Conservation (phyloP, 2,888 invertebrate genomes). For the Megamerina dolium region DNA sequence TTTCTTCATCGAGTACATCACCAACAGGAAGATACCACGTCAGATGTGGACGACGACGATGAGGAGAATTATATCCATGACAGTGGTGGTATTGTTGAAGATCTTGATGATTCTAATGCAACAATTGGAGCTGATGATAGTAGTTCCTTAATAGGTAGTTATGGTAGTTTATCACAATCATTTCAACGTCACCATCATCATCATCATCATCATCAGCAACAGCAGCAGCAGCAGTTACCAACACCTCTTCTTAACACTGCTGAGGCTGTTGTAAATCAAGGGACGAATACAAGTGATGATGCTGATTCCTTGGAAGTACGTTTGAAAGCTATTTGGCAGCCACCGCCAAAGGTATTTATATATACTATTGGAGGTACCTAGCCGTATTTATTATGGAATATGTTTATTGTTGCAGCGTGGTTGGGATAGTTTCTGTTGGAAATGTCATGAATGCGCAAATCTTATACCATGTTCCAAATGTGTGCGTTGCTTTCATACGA, state of each 20-base stretch:
- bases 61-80: conserved; percentile 2
- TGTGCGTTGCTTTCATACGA: conserved; percentile 75
- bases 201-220: background rate
- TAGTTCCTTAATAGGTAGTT: background rate
- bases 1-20: conserved; percentile 54
- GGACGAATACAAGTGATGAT: conserved; percentile 10
- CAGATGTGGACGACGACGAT: conserved; percentile 13
- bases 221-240: conserved; percentile 5
- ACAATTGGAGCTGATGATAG: conserved; percentile 3
- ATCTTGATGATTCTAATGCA: too few species aligned
- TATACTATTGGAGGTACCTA: too few species aligned
- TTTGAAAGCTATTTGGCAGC: conserved; percentile 29
- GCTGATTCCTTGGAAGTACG: conserved; percentile 17
- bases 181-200: too few species aligned
- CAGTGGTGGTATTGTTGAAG: conserved; percentile 6
- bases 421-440: conserved; percentile 82
- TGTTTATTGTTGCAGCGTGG: conserved; percentile 44
- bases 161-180: background rate
- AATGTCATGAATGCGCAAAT: conserved; percentile 71
- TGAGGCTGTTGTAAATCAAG: too few species aligned
- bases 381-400: too few species aligned
- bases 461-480: conserved; percentile 71
- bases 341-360: conserved; percentile 41
- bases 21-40: conserved; percentile 12
- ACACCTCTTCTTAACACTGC: too few species aligned